Percentiles rank a stretch among this genome's conserved stretches.
phyloP scores from a whole-genome alignment of 2,888 invertebrate genomes.

The Callosobruchus maculatus region DNA sequence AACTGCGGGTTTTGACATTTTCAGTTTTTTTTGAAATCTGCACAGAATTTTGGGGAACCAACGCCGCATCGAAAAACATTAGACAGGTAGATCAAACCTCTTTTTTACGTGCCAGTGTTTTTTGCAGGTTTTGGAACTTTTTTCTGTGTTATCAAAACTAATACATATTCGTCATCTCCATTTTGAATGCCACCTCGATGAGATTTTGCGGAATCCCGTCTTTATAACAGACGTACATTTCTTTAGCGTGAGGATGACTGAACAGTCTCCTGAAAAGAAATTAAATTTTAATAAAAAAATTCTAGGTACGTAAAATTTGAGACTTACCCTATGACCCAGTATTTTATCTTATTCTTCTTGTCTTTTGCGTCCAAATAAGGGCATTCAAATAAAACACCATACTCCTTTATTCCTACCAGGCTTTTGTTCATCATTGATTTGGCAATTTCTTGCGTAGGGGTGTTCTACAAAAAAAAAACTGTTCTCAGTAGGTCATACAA shows the following conservation, averaged over 20 bases:
- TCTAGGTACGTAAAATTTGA: slow-evolving; percentile 4
- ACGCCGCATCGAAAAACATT: too few species aligned
- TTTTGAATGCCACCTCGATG: slow-evolving; percentile 80
- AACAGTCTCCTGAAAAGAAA: slow-evolving; percentile 57
- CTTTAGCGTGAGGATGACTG: slow-evolving; percentile 70
- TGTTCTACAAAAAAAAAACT: slow-evolving; percentile 41
- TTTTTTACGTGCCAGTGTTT: too few species aligned
- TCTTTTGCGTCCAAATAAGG: slow-evolving; percentile 47
- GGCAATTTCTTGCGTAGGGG: slow-evolving; percentile 48
- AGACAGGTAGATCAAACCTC: too few species aligned
- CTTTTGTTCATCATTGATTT: slow-evolving; percentile 64
- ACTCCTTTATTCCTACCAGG: slow-evolving; percentile 77
- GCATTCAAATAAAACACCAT: slow-evolving; percentile 73
- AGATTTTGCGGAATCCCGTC: slow-evolving; percentile 84
- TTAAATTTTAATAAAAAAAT: slow-evolving; percentile 3
- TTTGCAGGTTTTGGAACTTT: too few species aligned
- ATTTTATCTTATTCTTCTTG: slow-evolving; percentile 53
- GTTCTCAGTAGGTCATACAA: too few species aligned
- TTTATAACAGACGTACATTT: slow-evolving; percentile 84
- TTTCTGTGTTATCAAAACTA: background rate
- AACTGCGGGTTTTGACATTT: too few species aligned
- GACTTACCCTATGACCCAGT: slow-evolving; percentile 78
- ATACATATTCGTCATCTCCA: slow-evolving; percentile 17
- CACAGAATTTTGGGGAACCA: too few species aligned
- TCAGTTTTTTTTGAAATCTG: too few species aligned